A percentile compares a stretch with the other conserved stretches of the same genome.
Evolutionary conservation across 2,113 vertebrate genomes (phyloP).

Genomic region (Melierax canorus): DNA sequence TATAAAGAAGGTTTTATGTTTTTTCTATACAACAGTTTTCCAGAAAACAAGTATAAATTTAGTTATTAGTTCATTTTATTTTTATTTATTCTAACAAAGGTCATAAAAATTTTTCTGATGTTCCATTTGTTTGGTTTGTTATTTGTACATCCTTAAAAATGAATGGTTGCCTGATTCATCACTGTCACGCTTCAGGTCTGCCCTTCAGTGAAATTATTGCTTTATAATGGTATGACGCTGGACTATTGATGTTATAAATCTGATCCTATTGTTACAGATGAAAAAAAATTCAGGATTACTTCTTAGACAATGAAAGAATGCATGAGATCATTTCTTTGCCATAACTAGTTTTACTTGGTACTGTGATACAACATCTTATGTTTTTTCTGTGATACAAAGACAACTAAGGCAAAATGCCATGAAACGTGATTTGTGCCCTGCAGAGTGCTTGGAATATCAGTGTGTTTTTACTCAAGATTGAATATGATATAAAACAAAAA

Average conservation of each 20-base stretch:
- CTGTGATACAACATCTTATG: neutral
- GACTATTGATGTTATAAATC: neutral
- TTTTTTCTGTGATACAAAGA: neutral
- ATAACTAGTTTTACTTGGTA: neutral
- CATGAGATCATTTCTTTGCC: neutral
- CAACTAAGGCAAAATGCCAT: neutral
- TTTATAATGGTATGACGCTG: neutral
- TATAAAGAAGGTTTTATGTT: neutral
- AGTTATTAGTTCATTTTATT: neutral
- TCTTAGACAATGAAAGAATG: neutral
- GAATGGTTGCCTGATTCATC: neutral
- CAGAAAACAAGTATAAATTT: neutral
- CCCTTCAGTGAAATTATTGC: neutral
- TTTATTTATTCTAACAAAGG: neutral
- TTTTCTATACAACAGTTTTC: neutral
- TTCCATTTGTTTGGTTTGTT: neutral
- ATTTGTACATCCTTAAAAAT: neutral
- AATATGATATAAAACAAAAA: neutral
- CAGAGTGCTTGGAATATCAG: neutral
- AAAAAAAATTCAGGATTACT: neutral
- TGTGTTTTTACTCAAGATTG: neutral
- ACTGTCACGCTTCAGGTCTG: neutral
- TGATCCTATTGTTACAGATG: neutral
- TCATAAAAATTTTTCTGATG: neutral
- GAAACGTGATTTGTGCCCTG: neutral